Conservation (phyloP, 1,140 invertebrate genomes). For the Hetaerina americana region DNA sequence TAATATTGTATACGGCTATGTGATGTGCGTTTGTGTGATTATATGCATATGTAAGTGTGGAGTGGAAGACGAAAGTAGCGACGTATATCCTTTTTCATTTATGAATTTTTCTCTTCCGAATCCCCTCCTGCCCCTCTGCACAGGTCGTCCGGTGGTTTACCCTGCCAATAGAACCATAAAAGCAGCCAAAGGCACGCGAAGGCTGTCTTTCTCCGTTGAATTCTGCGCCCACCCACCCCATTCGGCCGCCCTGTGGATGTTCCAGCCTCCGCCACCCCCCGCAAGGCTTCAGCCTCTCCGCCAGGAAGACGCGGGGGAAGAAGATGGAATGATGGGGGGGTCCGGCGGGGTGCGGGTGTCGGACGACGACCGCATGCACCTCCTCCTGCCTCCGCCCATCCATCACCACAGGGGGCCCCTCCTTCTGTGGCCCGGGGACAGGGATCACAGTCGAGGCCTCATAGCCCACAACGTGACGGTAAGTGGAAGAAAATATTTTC, state of each 20-base stretch:
- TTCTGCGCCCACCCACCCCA: neutral
- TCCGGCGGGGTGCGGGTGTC: too few relatives aligned
- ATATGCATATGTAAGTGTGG: too few relatives aligned
- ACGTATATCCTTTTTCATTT: too few relatives aligned
- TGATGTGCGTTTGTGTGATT: too few relatives aligned
- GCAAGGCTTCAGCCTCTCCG: neutral
- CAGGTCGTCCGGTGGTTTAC: neutral
- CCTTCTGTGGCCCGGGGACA: neutral
- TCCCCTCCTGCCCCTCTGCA: neutral
- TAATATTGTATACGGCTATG: too few relatives aligned
- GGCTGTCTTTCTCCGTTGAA: neutral
- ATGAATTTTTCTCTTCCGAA: too few relatives aligned
- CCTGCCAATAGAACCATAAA: neutral
- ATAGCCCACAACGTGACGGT: neutral
- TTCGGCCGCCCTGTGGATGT: neutral
- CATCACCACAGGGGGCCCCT: neutral
- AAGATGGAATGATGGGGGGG: neutral
- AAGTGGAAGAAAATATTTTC: too few relatives aligned
- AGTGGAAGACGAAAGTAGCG: too few relatives aligned
- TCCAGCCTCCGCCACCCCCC: neutral
- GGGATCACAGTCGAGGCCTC: neutral
- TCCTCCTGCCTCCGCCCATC: neutral
- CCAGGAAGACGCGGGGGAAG: neutral
- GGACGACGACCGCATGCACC: neutral
- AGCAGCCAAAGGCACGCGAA: neutral